Evolutionary conservation across 2,797 vertebrate genomes (phyloP).

Genomic region (Sternarchorhynchus goeldii): DNA sequence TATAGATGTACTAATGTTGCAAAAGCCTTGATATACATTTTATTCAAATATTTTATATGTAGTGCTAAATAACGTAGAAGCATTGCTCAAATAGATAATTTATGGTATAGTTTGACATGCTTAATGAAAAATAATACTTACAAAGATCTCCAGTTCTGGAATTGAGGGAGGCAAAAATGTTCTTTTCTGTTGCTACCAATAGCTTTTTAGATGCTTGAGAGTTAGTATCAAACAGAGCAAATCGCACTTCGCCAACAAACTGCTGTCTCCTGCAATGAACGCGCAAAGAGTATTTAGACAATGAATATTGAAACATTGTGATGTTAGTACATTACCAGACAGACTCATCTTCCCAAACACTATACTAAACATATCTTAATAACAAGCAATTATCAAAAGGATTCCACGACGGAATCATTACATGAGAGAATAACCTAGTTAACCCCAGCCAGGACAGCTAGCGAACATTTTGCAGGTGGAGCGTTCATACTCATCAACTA

Average conservation of each 20-base stretch:
- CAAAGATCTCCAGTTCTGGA: conserved; percentile 89
- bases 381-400: background rate
- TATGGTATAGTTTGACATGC: background rate
- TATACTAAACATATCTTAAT: background rate
- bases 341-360: background rate
- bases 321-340: background rate
- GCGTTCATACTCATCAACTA: background rate
- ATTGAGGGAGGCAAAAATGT: conserved; percentile 91
- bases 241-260: conserved; percentile 90
- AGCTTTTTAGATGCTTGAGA: conserved; percentile 90
- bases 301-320: background rate
- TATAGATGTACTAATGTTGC: too few species aligned
- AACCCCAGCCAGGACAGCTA: too few species aligned
- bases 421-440: too few species aligned
- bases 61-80: too few species aligned
- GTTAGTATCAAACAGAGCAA: conserved; percentile 86
- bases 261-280: conserved; percentile 86
- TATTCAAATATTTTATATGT: too few species aligned
- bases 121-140: conserved; percentile 71
- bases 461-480: too few species aligned
- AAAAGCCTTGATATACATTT: too few species aligned
- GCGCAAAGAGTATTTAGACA: background rate
- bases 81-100: background rate
- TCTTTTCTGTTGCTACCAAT: conserved; percentile 89
- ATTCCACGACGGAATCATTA: too few species aligned